Evolutionary conservation across 2,113 vertebrate species (phyloP).

Genomic region (Cepphus grylle): DNA sequence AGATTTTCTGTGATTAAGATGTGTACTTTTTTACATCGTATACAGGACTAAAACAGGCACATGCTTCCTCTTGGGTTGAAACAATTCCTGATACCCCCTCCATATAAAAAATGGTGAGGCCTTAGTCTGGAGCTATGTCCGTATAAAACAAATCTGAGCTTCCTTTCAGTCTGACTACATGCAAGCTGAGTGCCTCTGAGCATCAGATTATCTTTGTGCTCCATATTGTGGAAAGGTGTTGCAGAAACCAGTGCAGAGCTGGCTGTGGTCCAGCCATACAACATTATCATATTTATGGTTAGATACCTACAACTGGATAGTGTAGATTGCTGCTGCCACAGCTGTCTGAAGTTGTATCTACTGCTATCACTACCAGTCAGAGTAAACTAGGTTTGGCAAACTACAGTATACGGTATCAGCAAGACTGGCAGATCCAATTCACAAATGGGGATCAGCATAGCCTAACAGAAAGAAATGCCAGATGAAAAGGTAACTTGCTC

Average conservation of each 20-base stretch:
- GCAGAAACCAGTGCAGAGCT: not conserved
- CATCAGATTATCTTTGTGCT: not conserved
- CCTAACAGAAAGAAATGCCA: conserved; percentile 26
- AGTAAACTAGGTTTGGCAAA: conserved; percentile 10
- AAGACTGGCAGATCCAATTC: not conserved
- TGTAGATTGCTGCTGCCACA: not conserved
- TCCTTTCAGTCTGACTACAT: not conserved
- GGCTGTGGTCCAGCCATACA: not conserved
- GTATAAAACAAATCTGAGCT: not conserved
- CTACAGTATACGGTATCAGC: not conserved
- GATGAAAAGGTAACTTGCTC: conserved; percentile 14
- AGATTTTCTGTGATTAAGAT: not conserved
- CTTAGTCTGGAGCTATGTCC: not conserved
- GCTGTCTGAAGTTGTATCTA: not conserved
- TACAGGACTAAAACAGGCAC: not conserved
- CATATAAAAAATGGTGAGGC: not conserved
- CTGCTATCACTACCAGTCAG: not conserved
- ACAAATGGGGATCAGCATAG: not conserved
- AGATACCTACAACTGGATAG: not conserved
- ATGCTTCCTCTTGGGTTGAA: not conserved
- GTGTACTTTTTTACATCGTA: not conserved
- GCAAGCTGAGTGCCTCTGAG: not conserved
- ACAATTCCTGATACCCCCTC: not conserved
- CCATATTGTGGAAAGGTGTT: not conserved
- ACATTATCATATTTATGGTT: not conserved